Evolutionary conservation across 2,113 vertebrate species (phyloP).

Genomic region (Agapornis roseicollis): DNA sequence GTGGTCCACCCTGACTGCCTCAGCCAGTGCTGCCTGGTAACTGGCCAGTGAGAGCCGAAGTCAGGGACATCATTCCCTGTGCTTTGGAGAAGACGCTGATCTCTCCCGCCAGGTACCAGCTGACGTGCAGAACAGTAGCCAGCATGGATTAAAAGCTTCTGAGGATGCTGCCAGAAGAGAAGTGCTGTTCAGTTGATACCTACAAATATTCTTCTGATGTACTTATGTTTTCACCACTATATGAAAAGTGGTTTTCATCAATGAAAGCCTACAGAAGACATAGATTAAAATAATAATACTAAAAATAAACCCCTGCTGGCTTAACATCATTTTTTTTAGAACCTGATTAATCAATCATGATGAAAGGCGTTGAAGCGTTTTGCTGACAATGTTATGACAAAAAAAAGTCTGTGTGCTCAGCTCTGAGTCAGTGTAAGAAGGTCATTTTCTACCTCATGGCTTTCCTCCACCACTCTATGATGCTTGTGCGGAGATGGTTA

Average conservation of each 20-base stretch:
- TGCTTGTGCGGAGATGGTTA: neutral
- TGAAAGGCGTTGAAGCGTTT: neutral
- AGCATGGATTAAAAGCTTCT: neutral
- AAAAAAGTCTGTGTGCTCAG: neutral
- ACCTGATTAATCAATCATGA: neutral
- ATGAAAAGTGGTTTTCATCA: slow-evolving; percentile 4
- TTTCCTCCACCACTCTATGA: neutral
- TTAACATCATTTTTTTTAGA: neutral
- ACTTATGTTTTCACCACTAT: neutral
- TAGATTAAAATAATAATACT: neutral
- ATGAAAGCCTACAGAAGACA: neutral
- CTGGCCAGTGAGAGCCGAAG: accelerated
- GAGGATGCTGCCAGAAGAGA: neutral
- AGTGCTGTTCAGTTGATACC: neutral
- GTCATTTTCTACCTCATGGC: neutral
- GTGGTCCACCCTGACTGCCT: accelerated
- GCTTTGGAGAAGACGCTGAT: neutral
- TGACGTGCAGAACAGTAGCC: neutral
- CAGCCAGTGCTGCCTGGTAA: accelerated
- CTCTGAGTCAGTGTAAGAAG: neutral
- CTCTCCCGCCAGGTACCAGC: neutral
- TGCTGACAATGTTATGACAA: neutral
- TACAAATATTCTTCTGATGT: neutral
- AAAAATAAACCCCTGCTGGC: neutral
- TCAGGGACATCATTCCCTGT: accelerated